phyloP scores from a whole-genome alignment of 2,113 vertebrate genomes.

The Brachirus orientalis region DNA sequence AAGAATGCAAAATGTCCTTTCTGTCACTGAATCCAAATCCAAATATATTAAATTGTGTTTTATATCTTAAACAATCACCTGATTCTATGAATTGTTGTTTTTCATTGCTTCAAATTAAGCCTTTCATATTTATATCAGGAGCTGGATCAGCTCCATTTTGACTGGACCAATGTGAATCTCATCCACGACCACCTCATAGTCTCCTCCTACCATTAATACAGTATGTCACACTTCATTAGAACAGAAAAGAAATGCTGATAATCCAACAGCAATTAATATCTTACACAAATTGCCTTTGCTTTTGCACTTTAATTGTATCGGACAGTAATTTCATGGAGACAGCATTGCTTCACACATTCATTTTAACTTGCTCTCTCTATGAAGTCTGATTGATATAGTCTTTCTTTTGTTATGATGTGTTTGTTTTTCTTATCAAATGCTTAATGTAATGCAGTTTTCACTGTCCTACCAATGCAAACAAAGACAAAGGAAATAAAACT shows the following conservation, averaged over 20 bases:
- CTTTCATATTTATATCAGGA: too few species aligned
- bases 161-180: too few species aligned
- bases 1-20: constrained; percentile 14
- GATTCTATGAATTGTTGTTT: neutral
- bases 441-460: constrained; percentile 36
- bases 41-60: constrained; percentile 46
- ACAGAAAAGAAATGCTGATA: neutral
- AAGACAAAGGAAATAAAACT: neutral
- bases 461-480: constrained; percentile 10
- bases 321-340: neutral
- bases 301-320: neutral
- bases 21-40: constrained; percentile 32
- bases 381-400: constrained; percentile 13
- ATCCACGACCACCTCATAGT: neutral
- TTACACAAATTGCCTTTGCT: neutral
- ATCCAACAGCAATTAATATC: neutral
- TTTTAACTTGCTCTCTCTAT: neutral
- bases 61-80: neutral
- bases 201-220: neutral
- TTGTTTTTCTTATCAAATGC: constrained; percentile 1
- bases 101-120: neutral
- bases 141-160: too few species aligned
- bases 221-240: neutral
- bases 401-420: constrained; percentile 35
- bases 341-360: neutral